Evolutionary conservation across 2,888 invertebrate genomes (phyloP), one percentile per base, ranked within the genome.

Genomic region (Orchesellides sinensis): DNA sequence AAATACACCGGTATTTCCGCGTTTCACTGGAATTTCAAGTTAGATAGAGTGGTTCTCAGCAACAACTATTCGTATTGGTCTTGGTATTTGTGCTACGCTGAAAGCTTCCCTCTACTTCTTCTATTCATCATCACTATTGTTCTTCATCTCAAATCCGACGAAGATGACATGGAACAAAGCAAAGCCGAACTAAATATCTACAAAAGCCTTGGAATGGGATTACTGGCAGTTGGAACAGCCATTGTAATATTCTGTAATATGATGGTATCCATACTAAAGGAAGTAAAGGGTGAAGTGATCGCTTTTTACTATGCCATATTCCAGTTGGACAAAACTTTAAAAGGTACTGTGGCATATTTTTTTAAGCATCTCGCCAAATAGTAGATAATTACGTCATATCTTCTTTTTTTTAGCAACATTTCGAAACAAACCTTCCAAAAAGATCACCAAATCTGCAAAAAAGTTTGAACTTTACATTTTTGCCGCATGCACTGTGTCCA

Each of bases 231-330:
- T 8, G 59, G 56, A 2, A 40, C 35, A n/a, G 25, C 27, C 2
- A 8, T 27, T 0, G 0, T 72, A 1, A n/a, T 72, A 5, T 45
- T 72, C 19, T 72, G 45, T 19, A 45, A 40, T 12, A 10, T 59
- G 3, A 27, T 59, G 1, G 72, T 72, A 0, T 72, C 59, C 8
- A 72, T 72, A n/a, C 45, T 72, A 8, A 72, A 72, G 27, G 40
- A 35, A 12, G 5, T 54, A 1, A 40, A 27, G 14, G 21, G 2
- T 5, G 72, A 72, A 25, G 12, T 72, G 12, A 59, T 56, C 45
- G 32, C 40, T 6, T 59, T 59, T 14, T 54, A 59, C 29, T 17
- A 72, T 29, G 72, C 45, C 14, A 45, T 45, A 10, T 72, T 72
- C n/a, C n/a, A 47, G 5, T 17, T 72, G 40, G 72, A 72, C n/a